Percentiles rank a stretch among this genome's conserved stretches.
Evolutionary conservation across 2,888 invertebrate species (phyloP).

Genomic region (Leptogaster cylindrica): DNA sequence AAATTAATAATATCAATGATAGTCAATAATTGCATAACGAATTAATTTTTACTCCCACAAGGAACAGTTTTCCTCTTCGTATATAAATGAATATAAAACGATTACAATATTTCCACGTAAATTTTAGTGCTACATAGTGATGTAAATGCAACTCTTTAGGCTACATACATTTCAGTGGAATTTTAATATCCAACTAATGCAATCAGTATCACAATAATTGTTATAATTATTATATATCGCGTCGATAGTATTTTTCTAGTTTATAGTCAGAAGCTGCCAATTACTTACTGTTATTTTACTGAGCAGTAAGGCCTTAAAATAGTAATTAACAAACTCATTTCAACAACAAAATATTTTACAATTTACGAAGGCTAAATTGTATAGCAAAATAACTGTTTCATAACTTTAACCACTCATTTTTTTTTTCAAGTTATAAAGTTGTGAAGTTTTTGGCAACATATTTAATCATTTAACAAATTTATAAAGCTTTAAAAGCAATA

Average conservation of each 20-base stretch:
- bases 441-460: conserved; percentile 32
- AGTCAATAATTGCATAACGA: too few species aligned
- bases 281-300: conserved; percentile 11
- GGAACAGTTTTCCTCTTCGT: too few species aligned
- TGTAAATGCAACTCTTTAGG: too few species aligned
- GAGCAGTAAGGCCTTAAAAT: conserved; percentile 9
- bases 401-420: not conserved
- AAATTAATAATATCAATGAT: too few species aligned
- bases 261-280: conserved; percentile 23
- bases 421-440: not conserved
- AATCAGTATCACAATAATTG: not conserved
- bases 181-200: not conserved
- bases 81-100: too few species aligned
- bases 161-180: too few species aligned
- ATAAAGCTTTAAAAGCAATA: conserved; percentile 32
- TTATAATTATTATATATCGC: too few species aligned
- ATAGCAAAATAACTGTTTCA: conserved; percentile 21
- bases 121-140: too few species aligned
- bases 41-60: too few species aligned
- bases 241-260: too few species aligned
- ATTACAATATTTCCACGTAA: too few species aligned
- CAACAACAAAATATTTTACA: conserved; percentile 28
- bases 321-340: conserved; percentile 18
- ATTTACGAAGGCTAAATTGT: conserved; percentile 20
- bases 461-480: conserved; percentile 34